Percentiles rank a stretch among this genome's conserved stretches.
Conservation (phyloP, 2,113 vertebrate species). For the Podarcis raffonei region DNA sequence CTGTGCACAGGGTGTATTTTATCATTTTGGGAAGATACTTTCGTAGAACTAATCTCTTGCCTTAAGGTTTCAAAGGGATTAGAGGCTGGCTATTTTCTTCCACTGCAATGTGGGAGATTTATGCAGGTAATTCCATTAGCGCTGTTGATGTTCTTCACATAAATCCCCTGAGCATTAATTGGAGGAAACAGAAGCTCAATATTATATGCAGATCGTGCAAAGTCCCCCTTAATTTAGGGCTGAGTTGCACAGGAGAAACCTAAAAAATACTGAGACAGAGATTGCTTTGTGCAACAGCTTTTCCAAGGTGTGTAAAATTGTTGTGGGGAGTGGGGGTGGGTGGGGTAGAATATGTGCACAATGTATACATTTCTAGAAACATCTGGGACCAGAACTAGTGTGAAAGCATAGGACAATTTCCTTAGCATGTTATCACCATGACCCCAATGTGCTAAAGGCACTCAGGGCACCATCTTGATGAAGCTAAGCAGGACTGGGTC, state of each 20-base stretch:
- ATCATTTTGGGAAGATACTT: slow-evolving; percentile 38
- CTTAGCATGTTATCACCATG: background rate
- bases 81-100: slow-evolving; percentile 21
- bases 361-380: background rate
- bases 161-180: slow-evolving; percentile 47
- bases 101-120: background rate
- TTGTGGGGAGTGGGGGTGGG: too few species aligned
- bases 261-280: background rate
- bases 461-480: background rate
- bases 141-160: slow-evolving; percentile 40
- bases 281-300: background rate
- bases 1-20: slow-evolving; percentile 42
- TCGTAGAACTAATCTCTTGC: slow-evolving; percentile 56
- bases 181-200: slow-evolving; percentile 33
- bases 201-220: slow-evolving; percentile 19
- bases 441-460: background rate
- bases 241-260: background rate
- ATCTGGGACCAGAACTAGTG: background rate
- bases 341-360: background rate
- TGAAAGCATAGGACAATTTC: background rate
- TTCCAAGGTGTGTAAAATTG: background rate
- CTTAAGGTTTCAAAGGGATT: slow-evolving; percentile 38
- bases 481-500: background rate
- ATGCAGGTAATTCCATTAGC: slow-evolving; percentile 67
- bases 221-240: background rate